phyloP scores from a whole-genome alignment of 2,797 vertebrate species.

The Buceros bicornis region DNA sequence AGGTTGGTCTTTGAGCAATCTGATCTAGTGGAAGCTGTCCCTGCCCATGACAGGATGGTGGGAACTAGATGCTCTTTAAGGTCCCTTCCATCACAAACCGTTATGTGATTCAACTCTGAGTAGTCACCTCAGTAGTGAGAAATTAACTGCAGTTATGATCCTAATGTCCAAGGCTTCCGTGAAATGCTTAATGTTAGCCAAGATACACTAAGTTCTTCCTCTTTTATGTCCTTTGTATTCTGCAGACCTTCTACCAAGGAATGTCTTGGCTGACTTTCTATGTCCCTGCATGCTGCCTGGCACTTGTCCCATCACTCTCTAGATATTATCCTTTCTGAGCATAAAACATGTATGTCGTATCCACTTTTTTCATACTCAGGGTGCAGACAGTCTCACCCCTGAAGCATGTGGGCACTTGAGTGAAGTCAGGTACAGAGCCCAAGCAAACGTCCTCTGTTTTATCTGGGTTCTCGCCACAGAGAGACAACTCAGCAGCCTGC shows the following conservation, averaged over 20 bases:
- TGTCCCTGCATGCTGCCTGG: neutral
- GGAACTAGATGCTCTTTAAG: neutral
- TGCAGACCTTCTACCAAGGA: neutral
- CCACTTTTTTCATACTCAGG: neutral
- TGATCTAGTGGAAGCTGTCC: neutral
- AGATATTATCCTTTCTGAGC: neutral
- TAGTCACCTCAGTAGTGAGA: neutral
- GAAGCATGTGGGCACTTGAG: neutral
- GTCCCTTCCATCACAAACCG: neutral
- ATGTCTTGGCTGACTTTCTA: neutral
- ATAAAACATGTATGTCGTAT: neutral
- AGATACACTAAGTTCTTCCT: neutral
- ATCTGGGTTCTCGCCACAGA: neutral
- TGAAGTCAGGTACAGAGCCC: neutral
- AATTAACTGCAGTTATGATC: neutral
- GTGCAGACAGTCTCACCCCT: neutral
- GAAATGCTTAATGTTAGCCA: neutral
- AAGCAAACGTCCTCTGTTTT: neutral
- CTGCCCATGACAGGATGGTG: neutral
- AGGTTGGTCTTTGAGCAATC: neutral
- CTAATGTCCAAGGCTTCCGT: neutral
- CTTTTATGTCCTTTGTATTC: accelerated
- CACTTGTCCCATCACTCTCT: neutral
- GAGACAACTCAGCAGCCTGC: neutral
- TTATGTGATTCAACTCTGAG: neutral